These are phyloP conservation scores for Gymnoscelis rufifasciata DNA, from an alignment of 2,888 invertebrate species.

Conservation along the genomic window DNA sequence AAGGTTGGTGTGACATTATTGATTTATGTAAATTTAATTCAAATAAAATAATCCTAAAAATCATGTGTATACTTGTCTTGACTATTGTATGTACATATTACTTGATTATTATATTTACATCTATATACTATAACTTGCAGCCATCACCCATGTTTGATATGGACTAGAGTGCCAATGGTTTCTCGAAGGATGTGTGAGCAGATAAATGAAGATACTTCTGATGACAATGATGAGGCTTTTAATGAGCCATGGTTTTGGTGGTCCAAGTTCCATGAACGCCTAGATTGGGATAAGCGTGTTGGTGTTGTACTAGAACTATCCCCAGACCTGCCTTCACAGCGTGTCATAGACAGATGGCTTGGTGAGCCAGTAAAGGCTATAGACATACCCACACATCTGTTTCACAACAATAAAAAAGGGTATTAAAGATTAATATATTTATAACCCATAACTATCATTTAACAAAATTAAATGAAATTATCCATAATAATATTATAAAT, in stretches of 20 bases:
- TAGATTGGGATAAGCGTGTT: constrained; percentile 78
- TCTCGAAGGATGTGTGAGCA: constrained; percentile 44
- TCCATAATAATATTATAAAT: too few relatives aligned
- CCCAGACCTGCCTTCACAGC: constrained; percentile 86
- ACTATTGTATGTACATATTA: too few relatives aligned
- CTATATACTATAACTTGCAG: constrained; percentile 36
- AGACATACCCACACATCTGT: constrained; percentile 88
- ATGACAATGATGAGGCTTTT: constrained; percentile 63
- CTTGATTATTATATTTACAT: too few relatives aligned
- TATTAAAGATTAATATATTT: constrained; percentile 65
- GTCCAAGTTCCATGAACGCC: constrained; percentile 83
- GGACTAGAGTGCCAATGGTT: constrained; percentile 84
- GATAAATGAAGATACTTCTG: constrained; percentile 13
- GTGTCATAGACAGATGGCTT: constrained; percentile 90
- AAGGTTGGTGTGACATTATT: constrained; percentile 40
- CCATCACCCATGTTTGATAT: constrained; percentile 75
- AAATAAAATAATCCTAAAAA: too few relatives aligned
- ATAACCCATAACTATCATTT: not conserved
- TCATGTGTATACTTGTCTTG: too few relatives aligned
- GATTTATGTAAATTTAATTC: too few relatives aligned
- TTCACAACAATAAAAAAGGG: constrained; percentile 94
- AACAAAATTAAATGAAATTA: not conserved
- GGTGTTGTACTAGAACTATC: constrained; percentile 89
- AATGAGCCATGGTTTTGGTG: constrained; percentile 90
- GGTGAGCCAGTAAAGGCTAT: constrained; percentile 96